Base-by-base conservation (phyloP, 1,140 invertebrate species). In the Sitodiplosis mosellana region DNA sequence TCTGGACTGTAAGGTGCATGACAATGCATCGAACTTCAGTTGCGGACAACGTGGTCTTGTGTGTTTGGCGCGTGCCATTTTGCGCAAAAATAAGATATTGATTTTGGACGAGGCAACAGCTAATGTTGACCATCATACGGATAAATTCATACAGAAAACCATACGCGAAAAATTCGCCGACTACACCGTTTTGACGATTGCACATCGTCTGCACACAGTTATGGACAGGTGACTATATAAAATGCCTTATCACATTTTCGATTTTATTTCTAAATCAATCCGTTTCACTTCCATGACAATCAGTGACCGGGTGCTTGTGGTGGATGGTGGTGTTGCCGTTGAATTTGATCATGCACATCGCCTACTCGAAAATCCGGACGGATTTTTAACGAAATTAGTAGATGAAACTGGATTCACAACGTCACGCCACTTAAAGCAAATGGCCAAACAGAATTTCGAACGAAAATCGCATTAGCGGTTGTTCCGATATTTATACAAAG, bases 151-250 rank as follows among this genome's bases (percentile, higher is more conserved):
- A 46, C 74, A 77, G 53, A 58, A 60, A 47, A 76, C 75, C 0
- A 77, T 77, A 36, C 58, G 73, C 38, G 58, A 55, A 1, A 69
- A 71, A 52, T 76, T 77, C 53, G 54, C 57, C 2, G 53, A 66
- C 12, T 76, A 74, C 52, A 85, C 81, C 1, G 78, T 84, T 18
- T 59, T 85, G 10, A 81, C 80, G 1, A 81, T 85, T 46, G 82
- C 81, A 27, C 81, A 86, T 63, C 68, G 83, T 41, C 61, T 86
- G 12, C 72, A 84, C 55, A 75, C 73, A 2, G 66, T 76, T 17
- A 74, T 75, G 67, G 27, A 27, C 27, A 27, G 27, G n/a, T 10
- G 27, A 27, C 27, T 27, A 27, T 27, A n/a, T n/a, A n/a, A n/a
- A n/a, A n/a, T n/a, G n/a, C n/a, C n/a, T n/a, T n/a, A n/a, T n/a